Base-by-base conservation (phyloP, 1,140 invertebrate species). In the Brachionus sp. region DNA sequence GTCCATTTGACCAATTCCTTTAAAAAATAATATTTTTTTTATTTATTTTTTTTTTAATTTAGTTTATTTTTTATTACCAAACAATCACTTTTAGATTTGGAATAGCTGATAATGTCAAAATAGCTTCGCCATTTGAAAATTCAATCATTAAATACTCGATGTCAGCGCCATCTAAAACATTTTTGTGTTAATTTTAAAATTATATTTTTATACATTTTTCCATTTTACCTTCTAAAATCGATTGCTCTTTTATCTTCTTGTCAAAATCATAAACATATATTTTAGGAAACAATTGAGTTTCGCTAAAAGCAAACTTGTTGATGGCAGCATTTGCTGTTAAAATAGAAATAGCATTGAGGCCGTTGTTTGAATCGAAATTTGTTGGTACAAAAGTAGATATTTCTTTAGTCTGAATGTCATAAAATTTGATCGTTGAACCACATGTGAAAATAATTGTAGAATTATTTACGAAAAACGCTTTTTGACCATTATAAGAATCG, bases 401-500 rank as follows among this genome's bases (percentile, higher is more conserved):
- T 44, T 57, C 50, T 39, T 44, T 66, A 10, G 53, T 62, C 37
- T 62, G 46, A 12, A 25, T 62, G 39, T 80, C 62, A 62, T 62
- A 80, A 35, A 80, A 66, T 23, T 80, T 80, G 7, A 80, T 10
- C 1, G 5, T 62, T 29, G 77, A 37, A 12, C 77, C 77, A 80
- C 77, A 80, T 10, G 50, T 62, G 57, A 62, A 80, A 42, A 35
- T 53, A 62, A 80, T 39, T 5, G 25, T 25, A 42, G 50, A 1
- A 4, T 80, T 80, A 35, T 80, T 80, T 1, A 80, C 50, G 12
- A 80, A 80, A 62, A 39, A 66, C 1, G 50, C 50, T 62, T 80
- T 80, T 80, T 80, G 77, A 23, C 77, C 77, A 62, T 66, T 62
- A n/a, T 80, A 80, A n/a, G 77, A 80, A 57, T 80, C 77, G 5